phyloP scores from a whole-genome alignment of 2,113 vertebrate genomes.

The Chloropsis hardwickii region DNA sequence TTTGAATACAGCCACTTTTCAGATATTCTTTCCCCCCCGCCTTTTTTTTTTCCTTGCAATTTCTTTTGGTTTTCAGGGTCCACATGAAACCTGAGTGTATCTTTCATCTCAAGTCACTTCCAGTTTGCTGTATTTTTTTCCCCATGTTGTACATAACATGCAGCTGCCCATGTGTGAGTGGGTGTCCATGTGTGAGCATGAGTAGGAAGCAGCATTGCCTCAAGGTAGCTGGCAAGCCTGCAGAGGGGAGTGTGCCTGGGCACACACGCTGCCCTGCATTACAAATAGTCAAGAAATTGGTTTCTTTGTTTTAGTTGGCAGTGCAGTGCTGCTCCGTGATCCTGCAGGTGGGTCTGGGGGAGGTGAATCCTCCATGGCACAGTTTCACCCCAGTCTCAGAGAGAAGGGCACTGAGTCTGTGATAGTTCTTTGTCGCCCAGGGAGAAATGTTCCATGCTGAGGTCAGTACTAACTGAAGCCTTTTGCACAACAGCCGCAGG shows the following conservation, averaged over 20 bases:
- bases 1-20: neutral
- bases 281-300: neutral
- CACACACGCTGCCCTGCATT: accelerated
- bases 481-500: neutral
- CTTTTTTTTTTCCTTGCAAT: neutral
- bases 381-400: neutral
- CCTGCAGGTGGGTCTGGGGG: neutral
- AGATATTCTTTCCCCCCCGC: accelerated
- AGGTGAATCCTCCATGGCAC: neutral
- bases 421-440: neutral
- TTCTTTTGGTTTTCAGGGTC: neutral
- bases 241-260: neutral
- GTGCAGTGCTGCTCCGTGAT: neutral
- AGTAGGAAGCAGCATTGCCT: neutral
- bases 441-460: neutral
- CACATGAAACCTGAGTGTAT: neutral
- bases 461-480: neutral
- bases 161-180: neutral
- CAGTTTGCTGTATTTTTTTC: neutral
- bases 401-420: neutral
- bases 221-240: neutral
- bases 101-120: neutral
- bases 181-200: neutral
- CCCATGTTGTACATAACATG: accelerated
- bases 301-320: neutral